Percentiles rank a stretch among this genome's conserved stretches.
Conservation (phyloP, 2,797 vertebrate genomes). For the Pogoniulus pusillus region DNA sequence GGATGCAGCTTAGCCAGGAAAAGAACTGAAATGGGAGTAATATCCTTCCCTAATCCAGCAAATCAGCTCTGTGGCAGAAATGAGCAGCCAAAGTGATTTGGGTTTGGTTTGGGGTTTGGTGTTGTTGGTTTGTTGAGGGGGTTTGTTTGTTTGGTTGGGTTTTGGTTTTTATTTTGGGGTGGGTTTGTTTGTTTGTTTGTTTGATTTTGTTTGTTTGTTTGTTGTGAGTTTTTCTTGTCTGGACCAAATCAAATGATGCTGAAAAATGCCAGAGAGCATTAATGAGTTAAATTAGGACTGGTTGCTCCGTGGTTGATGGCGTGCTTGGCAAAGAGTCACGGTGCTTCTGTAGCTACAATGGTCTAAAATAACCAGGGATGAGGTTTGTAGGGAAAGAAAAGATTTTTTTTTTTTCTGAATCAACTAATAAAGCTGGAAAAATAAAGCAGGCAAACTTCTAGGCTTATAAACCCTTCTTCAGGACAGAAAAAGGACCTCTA, state of each 20-base stretch:
- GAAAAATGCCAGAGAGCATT: not conserved
- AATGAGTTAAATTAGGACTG: not conserved
- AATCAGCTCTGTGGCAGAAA: not conserved
- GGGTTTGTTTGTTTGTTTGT: no score
- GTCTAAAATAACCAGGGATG: not conserved
- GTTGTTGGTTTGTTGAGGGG: no score
- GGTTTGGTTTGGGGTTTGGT: not conserved
- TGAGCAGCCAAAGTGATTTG: not conserved
- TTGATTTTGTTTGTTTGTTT: no score
- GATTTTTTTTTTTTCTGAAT: not conserved
- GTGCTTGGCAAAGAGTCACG: not conserved
- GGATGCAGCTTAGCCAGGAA: not conserved
- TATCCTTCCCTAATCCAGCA: not conserved
- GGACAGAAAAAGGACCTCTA: not conserved
- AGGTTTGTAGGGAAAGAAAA: not conserved
- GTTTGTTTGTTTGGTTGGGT: no score
- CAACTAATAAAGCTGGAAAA: not conserved
- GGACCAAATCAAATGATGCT: not conserved
- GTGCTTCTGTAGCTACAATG: not conserved
- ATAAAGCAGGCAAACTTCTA: not conserved
- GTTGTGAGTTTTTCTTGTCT: not conserved
- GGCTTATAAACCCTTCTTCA: not conserved
- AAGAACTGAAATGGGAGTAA: fast-evolving
- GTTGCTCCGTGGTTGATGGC: not conserved
- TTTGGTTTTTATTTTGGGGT: no score